phyloP scores from a whole-genome alignment of 2,113 vertebrate species.

The Bufo gargarizans region DNA sequence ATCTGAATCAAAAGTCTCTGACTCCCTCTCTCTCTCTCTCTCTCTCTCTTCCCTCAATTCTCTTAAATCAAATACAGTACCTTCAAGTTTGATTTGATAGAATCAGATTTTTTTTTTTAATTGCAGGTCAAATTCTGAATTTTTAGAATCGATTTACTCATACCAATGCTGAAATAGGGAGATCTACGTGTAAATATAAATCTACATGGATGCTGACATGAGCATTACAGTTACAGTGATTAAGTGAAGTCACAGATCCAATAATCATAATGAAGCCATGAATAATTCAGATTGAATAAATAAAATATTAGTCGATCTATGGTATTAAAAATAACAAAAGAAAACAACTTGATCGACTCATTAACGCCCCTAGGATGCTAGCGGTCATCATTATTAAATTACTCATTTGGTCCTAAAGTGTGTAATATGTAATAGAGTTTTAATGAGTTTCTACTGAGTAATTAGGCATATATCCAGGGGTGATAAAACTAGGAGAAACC shows the following conservation, averaged over 20 bases:
- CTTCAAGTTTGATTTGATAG: no score
- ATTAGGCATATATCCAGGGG: slow-evolving; percentile 20
- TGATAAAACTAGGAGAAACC: not conserved
- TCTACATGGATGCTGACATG: not conserved
- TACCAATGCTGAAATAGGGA: not conserved
- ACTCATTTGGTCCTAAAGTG: slow-evolving; percentile 1
- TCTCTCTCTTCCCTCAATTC: no score
- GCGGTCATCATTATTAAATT: slow-evolving; percentile 17
- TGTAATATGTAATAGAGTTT: slow-evolving; percentile 25
- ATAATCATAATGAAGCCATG: not conserved
- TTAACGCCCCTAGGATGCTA: slow-evolving; percentile 21
- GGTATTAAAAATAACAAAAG: slow-evolving; percentile 28
- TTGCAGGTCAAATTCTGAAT: no score
- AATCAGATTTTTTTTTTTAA: no score
- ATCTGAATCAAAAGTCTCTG: no score
- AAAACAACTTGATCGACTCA: slow-evolving; percentile 32
- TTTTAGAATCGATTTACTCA: no score
- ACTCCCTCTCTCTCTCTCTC: no score
- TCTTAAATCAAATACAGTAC: no score
- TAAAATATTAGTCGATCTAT: slow-evolving; percentile 36
- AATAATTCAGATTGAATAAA: slow-evolving; percentile 23
- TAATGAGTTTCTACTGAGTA: slow-evolving; percentile 24
- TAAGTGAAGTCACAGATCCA: not conserved
- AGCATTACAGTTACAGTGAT: not conserved
- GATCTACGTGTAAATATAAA: not conserved